These are phyloP conservation scores for Zenarchopterus dispar DNA, from an alignment of 2,797 vertebrate species.

Conservation along the genomic window DNA sequence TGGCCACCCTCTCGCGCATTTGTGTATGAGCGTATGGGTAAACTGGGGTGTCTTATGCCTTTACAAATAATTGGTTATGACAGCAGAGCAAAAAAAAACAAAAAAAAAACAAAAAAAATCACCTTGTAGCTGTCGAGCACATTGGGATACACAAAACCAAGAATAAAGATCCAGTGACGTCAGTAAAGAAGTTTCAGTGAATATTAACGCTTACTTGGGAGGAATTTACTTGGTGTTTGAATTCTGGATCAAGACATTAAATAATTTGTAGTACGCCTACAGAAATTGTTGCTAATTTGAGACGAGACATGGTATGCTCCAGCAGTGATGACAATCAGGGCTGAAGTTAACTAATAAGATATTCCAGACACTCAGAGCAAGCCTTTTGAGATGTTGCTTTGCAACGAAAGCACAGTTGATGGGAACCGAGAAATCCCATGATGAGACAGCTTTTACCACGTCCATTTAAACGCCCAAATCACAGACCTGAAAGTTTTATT, in stretches of 20 bases:
- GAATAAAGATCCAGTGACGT: slow-evolving; percentile 22
- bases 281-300: slow-evolving; percentile 4
- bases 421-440: slow-evolving; percentile 28
- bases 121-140: slow-evolving; percentile 17
- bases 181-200: slow-evolving; percentile 1
- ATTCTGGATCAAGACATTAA: slow-evolving; percentile 6
- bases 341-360: slow-evolving; percentile 20
- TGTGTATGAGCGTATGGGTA: slow-evolving; percentile 27
- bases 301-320: slow-evolving; percentile 2
- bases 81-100: slow-evolving; percentile 56
- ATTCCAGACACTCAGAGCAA: slow-evolving; percentile 13
- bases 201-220: slow-evolving; percentile 11
- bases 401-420: slow-evolving; percentile 6
- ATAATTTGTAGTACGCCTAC: slow-evolving; percentile 7
- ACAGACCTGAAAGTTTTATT: slow-evolving; percentile 7
- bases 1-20: slow-evolving; percentile 39
- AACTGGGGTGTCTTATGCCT: slow-evolving; percentile 32
- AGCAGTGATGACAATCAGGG: slow-evolving; percentile 8
- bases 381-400: slow-evolving; percentile 14
- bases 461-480: slow-evolving; percentile 6
- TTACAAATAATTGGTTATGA: slow-evolving; percentile 58
- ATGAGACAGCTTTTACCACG: slow-evolving; percentile 18
- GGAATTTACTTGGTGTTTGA: background rate
- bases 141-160: slow-evolving; percentile 23
- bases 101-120: slow-evolving; percentile 41